A percentile compares a stretch with the other conserved stretches of the same genome.
These are phyloP conservation scores for Oscheius sp. DNA, from an alignment of 2,888 invertebrate species.

Conservation along the genomic window DNA sequence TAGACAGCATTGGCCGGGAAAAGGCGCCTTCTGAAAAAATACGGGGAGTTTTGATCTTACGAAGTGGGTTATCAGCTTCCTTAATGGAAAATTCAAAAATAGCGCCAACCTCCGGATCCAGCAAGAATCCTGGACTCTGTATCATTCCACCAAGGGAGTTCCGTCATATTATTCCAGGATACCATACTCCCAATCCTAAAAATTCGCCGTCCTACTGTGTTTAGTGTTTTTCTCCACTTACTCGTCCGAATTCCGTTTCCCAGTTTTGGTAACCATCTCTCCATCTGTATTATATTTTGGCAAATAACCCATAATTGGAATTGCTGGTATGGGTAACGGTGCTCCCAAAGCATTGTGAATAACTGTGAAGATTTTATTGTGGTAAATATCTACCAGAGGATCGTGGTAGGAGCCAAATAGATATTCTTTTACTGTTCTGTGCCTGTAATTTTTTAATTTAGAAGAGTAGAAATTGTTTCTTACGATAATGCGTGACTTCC, in stretches of 20 bases:
- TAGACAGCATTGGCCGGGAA: not conserved
- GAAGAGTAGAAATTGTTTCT: not conserved
- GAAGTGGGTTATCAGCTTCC: not conserved
- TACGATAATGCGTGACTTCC: not conserved
- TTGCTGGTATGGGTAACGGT: not conserved
- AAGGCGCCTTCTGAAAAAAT: not conserved
- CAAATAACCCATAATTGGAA: not conserved
- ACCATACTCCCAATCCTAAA: not conserved
- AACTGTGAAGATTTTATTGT: not conserved
- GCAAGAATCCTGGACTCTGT: not conserved
- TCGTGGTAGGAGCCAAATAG: not conserved
- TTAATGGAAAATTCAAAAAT: no score
- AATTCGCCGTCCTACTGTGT: not conserved
- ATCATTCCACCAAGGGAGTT: slow-evolving; percentile 9
- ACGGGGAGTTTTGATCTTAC: no score
- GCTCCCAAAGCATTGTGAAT: not conserved
- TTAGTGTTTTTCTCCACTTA: not conserved
- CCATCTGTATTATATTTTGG: not conserved
- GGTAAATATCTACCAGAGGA: not conserved
- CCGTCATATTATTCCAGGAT: not conserved
- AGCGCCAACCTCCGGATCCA: slow-evolving; percentile 4
- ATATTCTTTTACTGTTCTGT: not conserved
- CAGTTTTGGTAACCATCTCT: not conserved
- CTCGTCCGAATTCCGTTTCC: not conserved
- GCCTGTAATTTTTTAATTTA: not conserved